Evolutionary conservation across 37 sponge, comb jelly and placozoan genomes (phyloP), one percentile per base, ranked within the genome.

Genomic region (Crambe crambe): DNA sequence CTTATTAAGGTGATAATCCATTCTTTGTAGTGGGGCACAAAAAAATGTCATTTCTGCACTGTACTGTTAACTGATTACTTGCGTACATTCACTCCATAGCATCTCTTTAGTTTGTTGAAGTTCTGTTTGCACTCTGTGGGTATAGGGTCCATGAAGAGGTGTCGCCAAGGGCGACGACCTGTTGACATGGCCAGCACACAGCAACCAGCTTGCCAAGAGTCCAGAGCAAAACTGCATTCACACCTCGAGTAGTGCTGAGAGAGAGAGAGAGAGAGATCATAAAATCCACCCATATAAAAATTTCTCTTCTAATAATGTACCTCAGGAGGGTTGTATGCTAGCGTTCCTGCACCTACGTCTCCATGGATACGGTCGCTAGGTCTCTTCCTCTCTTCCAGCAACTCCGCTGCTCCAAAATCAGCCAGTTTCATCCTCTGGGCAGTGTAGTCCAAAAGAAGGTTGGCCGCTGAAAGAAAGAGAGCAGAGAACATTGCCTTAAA

Each of bases 121-220:
- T 18, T 17, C 2, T 18, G 63, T 30, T 30, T 62, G 30, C 15
- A 8, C 15, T n/a, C 25, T 8, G 30, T 23, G 63, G 63, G 43
- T 42, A 37, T 15, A 27, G n/a, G 17, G 61, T 89, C 89, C 74
- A 79, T 68, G 78, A 62, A 89, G 57, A 83, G 67, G 23, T 78
- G 77, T 37, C 89, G 22, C 89, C 89, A 89, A 30, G 89, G 89
- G 0, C 89, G 56, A 39, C 79, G 25, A 1, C 89, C 89, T 21
- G 89, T 89, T 23, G 41, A 63, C 89, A 89, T 89, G 79, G 72
- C 63, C 31, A 89, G 66, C n/a, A 89, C 54, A 37, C 80, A 72
- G 67, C 89, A 83, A 21, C 83, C 89, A 6, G 83, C 83, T 59
- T 89, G 89, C 89, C 89, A 89, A 17, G 78, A 43, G 62, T 89